Conservation (phyloP, 2,888 invertebrate species). For the Drosophila pseudotalamancana region DNA sequence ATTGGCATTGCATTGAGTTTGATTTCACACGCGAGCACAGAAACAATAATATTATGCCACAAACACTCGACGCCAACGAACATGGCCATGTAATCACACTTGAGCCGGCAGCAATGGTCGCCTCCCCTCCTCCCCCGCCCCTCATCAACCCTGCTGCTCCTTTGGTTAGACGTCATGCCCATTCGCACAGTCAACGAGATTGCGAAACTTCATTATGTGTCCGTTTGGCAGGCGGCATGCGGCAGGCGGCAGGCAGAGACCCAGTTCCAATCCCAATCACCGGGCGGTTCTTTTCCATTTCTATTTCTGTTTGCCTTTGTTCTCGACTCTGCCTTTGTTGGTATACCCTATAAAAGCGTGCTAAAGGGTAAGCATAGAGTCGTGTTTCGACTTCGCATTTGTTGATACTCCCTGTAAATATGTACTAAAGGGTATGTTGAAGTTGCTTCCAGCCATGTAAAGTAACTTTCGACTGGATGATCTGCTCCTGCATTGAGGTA, state of each 20-base stretch:
- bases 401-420: too few species aligned
- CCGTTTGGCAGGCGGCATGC: conserved; percentile 42
- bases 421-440: background rate
- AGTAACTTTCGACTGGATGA: too few species aligned
- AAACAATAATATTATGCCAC: conserved; percentile 81
- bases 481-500: too few species aligned
- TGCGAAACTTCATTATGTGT: conserved; percentile 77
- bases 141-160: background rate
- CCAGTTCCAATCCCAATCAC: conserved; percentile 25
- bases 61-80: conserved; percentile 73
- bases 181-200: conserved; percentile 62
- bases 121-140: background rate
- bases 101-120: conserved; percentile 66
- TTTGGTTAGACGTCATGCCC: conserved; percentile 33
- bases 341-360: background rate
- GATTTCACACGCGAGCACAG: conserved; percentile 79
- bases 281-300: conserved; percentile 62
- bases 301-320: conserved; percentile 69
- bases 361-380: background rate
- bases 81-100: conserved; percentile 79
- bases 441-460: too few species aligned
- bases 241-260: conserved; percentile 16
- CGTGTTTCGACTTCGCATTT: background rate
- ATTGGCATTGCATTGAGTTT: conserved; percentile 77
- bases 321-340: conserved; percentile 35